Base-by-base conservation (phyloP, 35 echinoderm and acorn worm genomes). In the Anneissia japonica region DNA sequence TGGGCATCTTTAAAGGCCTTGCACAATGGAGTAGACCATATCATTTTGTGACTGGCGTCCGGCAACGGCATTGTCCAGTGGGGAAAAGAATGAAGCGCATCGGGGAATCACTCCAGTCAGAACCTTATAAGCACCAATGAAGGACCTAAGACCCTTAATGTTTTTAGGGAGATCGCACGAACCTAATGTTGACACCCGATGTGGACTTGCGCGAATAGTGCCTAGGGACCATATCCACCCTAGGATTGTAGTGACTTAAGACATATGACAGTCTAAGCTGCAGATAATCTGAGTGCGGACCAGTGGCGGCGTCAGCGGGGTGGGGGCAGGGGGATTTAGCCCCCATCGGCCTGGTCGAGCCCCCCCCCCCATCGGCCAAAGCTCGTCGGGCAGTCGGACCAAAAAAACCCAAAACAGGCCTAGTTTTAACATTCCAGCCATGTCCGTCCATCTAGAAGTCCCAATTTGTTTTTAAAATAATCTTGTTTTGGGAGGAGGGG, bases 41-140 rank as follows among this genome's bases (percentile, higher is more conserved):
- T 29, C 21, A 92, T 41, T 31, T 16, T 30, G 64, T 92, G 84
- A 88, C 36, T 92, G 64, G 16, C 28, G 56, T 5, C 90, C 88
- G 30, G 88, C 88, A 0, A 85, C 46, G 21, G 85, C 77, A 30
- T 87, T 55, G 30, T 92, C 85, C 10, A 92, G 34, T 4, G 89
- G 89, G 11, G 83, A 26, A 6, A 91, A 34, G 37, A 91, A 7
- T 1, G 31, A 43, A 23, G 75, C 38, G 80, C 32, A 73, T 0
- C 35, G 17, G 89, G 76, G 90, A 13, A 46, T 35, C 23, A 87
- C 84, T 10, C 77, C 32, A 32, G 75, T 39, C 19, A 91, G 26
- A 3, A 91, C 74, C 37, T 87, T 91, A 37, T 77, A 85, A 3
- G 83, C 89, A 3, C 89, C 83, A 64, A 86, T 81, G 83, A 90